Evolutionary conservation across 1,140 invertebrate species (phyloP), one percentile per base, ranked within the genome.

Genomic region (Papilio aristodemus): DNA sequence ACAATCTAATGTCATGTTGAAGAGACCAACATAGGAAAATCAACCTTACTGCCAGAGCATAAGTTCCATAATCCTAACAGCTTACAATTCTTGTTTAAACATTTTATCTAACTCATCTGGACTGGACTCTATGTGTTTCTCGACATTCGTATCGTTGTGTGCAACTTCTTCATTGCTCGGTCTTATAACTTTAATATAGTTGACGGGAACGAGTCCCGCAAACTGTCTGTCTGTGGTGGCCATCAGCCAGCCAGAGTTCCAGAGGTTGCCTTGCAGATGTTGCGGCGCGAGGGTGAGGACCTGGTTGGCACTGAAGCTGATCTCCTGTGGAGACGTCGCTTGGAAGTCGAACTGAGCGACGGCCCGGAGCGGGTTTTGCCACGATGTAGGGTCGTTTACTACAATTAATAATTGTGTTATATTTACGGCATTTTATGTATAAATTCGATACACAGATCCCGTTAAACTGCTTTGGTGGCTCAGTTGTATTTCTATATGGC

Each of bases 211-310:
- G 0, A 97, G 86, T 3, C 97, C 97, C 1, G 94, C 92, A 36
- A 91, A 94, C 67, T 94, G 92, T 46, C 93, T 94, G 86, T 97
- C 95, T 54, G 93, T 89, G 4, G 95, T 93, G 0, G 95, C 96
- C 86, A 94, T 93, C 5, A 94, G 93, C 95, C 96, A 96, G n/a
- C 96, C 95, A 1, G 95, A 93, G 75, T 94, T 94, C 80, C 80
- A 94, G 9, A 93, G 88, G 76, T 92, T 92, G 57, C 68, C 91
- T 85, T 98, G 97, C 10, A 97, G 89, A 79, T 95, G 94, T 84
- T 95, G 95, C 0, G 97, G 97, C 1, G 97, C 97, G 22, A 99
- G 88, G 64, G 93, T 93, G 3, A 99, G 91, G 57, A 94, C 93
- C 80, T 98, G 96, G 67, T 97, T 96, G 38, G 93, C 92, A 72